These are phyloP conservation scores for Geotrypetes seraphini DNA, from an alignment of 2,797 vertebrate genomes.

Conservation along the genomic window DNA sequence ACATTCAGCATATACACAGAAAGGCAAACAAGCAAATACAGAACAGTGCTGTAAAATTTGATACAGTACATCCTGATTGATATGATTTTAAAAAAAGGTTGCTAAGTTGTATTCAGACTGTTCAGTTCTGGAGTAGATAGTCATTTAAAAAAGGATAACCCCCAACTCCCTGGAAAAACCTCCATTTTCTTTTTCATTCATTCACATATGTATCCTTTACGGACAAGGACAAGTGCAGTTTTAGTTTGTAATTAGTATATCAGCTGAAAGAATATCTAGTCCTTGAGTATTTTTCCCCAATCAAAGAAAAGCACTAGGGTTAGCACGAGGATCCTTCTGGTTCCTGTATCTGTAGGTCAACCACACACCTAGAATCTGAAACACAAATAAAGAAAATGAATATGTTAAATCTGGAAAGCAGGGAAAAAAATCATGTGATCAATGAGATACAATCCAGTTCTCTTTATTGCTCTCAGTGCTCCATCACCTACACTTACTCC, in stretches of 20 bases:
- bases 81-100: constrained; percentile 10
- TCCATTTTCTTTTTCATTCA: neutral
- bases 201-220: constrained; percentile 4
- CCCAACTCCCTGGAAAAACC: constrained; percentile 13
- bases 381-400: neutral
- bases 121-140: constrained; percentile 21
- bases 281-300: constrained; percentile 6
- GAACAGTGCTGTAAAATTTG: constrained; percentile 18
- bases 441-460: no score
- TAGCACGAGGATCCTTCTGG: constrained; percentile 89
- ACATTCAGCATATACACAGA: constrained; percentile 15
- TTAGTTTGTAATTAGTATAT: constrained; percentile 30
- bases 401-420: no score
- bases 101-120: constrained; percentile 6
- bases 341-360: constrained; percentile 89
- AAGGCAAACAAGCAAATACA: constrained; percentile 25
- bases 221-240: constrained; percentile 15
- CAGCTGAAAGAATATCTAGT: constrained; percentile 28
- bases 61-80: constrained; percentile 11
- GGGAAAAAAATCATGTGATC: no score
- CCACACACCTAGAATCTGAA: constrained; percentile 89
- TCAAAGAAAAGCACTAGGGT: constrained; percentile 93
- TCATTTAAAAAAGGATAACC: no score
- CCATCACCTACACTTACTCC: no score
- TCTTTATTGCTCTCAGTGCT: no score